Conservation (phyloP, 1,140 invertebrate genomes). For the Teleopsis dalmanni region DNA sequence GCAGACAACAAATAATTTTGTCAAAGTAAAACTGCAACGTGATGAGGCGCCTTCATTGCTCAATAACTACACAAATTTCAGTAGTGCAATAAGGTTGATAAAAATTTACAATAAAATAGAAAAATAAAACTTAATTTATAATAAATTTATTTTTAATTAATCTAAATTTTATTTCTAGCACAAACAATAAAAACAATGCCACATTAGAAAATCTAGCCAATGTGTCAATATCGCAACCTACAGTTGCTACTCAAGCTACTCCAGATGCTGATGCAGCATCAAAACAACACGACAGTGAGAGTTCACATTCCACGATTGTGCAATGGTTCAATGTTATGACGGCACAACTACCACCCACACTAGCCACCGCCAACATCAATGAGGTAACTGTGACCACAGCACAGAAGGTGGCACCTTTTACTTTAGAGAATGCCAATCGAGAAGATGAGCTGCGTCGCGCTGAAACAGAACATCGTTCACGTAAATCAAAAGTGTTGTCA, state of each 20-base stretch:
- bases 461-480: constrained; percentile 33
- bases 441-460: constrained; percentile 34
- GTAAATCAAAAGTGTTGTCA: constrained; percentile 37
- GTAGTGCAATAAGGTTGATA: no score
- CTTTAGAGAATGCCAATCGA: constrained; percentile 37
- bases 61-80: no score
- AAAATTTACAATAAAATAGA: no score
- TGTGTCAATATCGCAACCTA: no score
- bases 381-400: neutral
- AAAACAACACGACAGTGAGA: neutral
- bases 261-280: neutral
- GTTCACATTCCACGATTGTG: neutral
- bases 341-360: neutral
- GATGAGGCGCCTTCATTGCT: no score
- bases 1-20: neutral
- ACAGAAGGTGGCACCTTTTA: constrained; percentile 21
- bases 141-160: no score
- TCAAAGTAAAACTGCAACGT: neutral
- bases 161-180: no score
- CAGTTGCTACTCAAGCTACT: neutral
- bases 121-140: no score
- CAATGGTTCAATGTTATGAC: constrained; percentile 2
- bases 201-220: no score
- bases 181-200: no score
- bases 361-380: constrained; percentile 1